Conservation (phyloP, 2,113 vertebrate species). For the Hirundichthys speculiger region DNA sequence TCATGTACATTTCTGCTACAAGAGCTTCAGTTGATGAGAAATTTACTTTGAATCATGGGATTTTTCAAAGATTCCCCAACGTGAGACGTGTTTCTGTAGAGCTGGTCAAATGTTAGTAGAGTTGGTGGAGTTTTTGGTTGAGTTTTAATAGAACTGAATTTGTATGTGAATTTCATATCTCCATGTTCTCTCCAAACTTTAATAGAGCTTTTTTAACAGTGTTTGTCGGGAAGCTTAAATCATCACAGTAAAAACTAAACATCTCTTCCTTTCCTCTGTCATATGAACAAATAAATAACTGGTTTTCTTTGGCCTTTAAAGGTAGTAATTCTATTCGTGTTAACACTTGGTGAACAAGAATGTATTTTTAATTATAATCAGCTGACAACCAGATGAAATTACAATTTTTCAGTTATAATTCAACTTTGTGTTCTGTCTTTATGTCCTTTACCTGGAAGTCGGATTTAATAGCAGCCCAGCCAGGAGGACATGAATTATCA, state of each 20-base stretch:
- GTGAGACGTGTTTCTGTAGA: too few relatives aligned
- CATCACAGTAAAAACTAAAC: neutral
- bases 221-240: conserved; percentile 4
- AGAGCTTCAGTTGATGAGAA: too few relatives aligned
- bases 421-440: conserved; percentile 9
- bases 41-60: too few relatives aligned
- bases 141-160: too few relatives aligned
- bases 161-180: neutral
- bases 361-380: conserved; percentile 12
- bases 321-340: neutral
- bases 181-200: neutral
- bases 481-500: conserved; percentile 21
- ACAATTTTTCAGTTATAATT: neutral
- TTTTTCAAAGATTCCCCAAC: too few relatives aligned
- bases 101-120: too few relatives aligned
- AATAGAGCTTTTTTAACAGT: neutral
- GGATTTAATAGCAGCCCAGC: conserved; percentile 16
- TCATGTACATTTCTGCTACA: too few relatives aligned
- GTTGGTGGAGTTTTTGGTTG: too few relatives aligned
- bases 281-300: neutral
- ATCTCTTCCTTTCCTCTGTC: neutral
- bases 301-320: conserved; percentile 20
- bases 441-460: conserved; percentile 6
- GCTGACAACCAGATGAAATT: neutral
- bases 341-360: neutral